phyloP scores from a whole-genome alignment of 1,140 invertebrate species.

The Euborellia annulipes region DNA sequence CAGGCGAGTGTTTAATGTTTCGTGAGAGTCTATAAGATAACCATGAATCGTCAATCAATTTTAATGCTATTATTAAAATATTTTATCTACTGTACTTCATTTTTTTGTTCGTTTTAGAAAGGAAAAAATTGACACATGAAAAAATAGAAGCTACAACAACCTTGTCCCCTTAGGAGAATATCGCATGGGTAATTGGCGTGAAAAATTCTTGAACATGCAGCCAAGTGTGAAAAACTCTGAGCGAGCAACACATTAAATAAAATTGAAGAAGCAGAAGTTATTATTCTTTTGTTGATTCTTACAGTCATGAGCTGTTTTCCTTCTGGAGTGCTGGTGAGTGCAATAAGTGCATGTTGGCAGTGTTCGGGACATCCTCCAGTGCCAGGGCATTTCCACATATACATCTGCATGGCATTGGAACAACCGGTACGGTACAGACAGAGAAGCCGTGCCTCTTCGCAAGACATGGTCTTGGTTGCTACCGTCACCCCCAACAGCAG shows the following conservation, averaged over 20 bases:
- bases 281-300: constrained; percentile 21
- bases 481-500: constrained; percentile 10
- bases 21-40: too few relatives aligned
- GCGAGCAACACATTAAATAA: background rate
- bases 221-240: too few relatives aligned
- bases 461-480: constrained; percentile 28
- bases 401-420: constrained; percentile 52
- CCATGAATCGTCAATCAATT: too few relatives aligned
- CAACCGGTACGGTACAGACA: constrained; percentile 59
- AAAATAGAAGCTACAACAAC: too few relatives aligned
- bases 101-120: too few relatives aligned
- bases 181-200: too few relatives aligned
- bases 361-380: constrained; percentile 44
- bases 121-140: too few relatives aligned
- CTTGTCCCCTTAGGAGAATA: too few relatives aligned
- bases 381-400: constrained; percentile 35
- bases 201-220: too few relatives aligned
- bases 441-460: constrained; percentile 47
- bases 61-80: too few relatives aligned
- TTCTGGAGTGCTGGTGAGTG: constrained; percentile 57
- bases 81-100: too few relatives aligned
- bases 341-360: constrained; percentile 58
- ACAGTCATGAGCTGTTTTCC: constrained; percentile 56
- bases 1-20: too few relatives aligned
- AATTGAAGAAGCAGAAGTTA: background rate